These are phyloP conservation scores for Enteromius thamalakanensis DNA, from an alignment of 2,797 vertebrate genomes.

Conservation along the genomic window DNA sequence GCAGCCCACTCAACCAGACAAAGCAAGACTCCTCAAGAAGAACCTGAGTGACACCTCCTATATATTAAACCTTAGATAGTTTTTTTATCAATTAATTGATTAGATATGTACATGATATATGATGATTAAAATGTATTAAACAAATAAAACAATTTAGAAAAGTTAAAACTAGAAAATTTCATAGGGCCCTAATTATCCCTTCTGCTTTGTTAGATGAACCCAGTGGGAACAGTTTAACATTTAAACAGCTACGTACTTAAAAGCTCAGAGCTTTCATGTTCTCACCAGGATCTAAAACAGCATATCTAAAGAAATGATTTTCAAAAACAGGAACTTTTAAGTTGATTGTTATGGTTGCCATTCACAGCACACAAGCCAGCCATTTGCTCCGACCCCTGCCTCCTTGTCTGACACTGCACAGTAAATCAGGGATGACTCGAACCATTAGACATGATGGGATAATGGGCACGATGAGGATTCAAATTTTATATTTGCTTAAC, in stretches of 20 bases:
- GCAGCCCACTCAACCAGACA: slow-evolving; percentile 46
- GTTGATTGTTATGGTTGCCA: slow-evolving; percentile 62
- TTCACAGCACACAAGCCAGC: slow-evolving; percentile 51
- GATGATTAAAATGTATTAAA: background rate
- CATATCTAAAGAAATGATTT: slow-evolving; percentile 63
- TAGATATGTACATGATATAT: background rate
- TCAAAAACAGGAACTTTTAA: slow-evolving; percentile 65
- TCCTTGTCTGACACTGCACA: slow-evolving; percentile 55
- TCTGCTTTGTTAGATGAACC: slow-evolving; percentile 46
- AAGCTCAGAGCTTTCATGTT: background rate
- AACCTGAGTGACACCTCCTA: slow-evolving; percentile 4
- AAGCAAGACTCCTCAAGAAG: slow-evolving; percentile 55
- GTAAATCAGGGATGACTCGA: slow-evolving; percentile 22
- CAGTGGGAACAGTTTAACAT: background rate
- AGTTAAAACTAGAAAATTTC: background rate
- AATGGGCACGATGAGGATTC: slow-evolving; percentile 34
- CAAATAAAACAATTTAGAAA: background rate
- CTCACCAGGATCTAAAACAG: background rate
- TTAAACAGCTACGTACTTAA: background rate
- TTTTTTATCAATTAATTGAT: background rate
- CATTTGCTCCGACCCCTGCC: slow-evolving; percentile 56
- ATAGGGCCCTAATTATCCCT: background rate
- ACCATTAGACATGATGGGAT: background rate
- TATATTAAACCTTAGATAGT: background rate
- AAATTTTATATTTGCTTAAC: slow-evolving; percentile 1